These are phyloP conservation scores for Yponomeuta evonymella DNA, from an alignment of 2,888 invertebrate species.

Conservation along the genomic window DNA sequence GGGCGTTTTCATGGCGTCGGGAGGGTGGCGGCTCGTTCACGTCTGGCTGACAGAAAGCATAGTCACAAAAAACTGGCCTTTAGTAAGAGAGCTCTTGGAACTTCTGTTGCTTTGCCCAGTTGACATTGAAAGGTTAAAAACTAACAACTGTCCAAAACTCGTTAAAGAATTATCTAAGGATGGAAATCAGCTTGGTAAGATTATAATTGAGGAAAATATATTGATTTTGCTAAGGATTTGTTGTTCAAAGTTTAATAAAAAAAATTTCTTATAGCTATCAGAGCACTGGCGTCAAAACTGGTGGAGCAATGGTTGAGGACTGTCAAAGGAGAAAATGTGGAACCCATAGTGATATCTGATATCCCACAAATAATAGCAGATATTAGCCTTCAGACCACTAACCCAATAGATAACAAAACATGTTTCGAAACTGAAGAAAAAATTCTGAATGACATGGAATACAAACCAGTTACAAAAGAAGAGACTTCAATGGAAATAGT, in stretches of 20 bases:
- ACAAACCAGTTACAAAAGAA: slow-evolving; percentile 27
- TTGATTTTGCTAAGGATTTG: slow-evolving; percentile 11
- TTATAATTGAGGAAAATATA: slow-evolving; percentile 15
- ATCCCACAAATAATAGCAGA: slow-evolving; percentile 55
- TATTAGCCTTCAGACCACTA: slow-evolving; percentile 37
- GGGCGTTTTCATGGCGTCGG: slow-evolving; percentile 91
- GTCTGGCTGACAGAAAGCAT: slow-evolving; percentile 94
- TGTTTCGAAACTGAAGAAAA: slow-evolving; percentile 23
- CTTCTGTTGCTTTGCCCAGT: slow-evolving; percentile 91
- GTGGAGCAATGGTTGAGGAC: slow-evolving; percentile 94
- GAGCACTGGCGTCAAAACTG: slow-evolving; percentile 85
- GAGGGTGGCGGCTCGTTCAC: slow-evolving; percentile 94
- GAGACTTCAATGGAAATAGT: slow-evolving; percentile 19
- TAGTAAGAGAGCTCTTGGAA: slow-evolving; percentile 90
- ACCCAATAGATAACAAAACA: slow-evolving; percentile 28
- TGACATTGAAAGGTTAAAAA: slow-evolving; percentile 91
- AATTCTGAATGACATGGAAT: slow-evolving; percentile 23
- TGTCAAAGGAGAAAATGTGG: slow-evolving; percentile 84
- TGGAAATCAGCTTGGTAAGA: slow-evolving; percentile 87
- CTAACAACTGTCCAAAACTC: slow-evolving; percentile 93
- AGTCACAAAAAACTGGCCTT: slow-evolving; percentile 87
- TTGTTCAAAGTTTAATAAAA: not conserved
- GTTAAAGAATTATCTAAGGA: slow-evolving; percentile 92
- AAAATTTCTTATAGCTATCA: slow-evolving; percentile 77
- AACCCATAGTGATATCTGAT: slow-evolving; percentile 52